phyloP scores from a whole-genome alignment of 2,888 invertebrate species.

The Kryphioiulus occultus region DNA sequence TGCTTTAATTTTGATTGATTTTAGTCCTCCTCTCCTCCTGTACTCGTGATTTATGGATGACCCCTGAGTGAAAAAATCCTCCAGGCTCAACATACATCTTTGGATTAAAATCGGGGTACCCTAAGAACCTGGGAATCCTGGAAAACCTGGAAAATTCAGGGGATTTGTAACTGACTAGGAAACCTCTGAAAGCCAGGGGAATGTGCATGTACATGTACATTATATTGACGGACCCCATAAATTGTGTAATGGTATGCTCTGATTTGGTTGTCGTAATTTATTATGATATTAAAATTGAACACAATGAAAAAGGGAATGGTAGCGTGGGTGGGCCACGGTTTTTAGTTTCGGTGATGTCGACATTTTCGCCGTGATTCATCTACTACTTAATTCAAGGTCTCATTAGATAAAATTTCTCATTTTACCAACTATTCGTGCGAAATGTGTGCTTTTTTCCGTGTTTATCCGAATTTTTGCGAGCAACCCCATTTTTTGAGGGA shows the following conservation, averaged over 20 bases:
- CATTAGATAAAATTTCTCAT: constrained; percentile 2
- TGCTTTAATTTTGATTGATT: too few species aligned
- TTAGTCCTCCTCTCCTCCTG: too few species aligned
- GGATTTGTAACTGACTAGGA: too few species aligned
- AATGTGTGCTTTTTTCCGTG: background rate
- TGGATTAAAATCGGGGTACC: too few species aligned
- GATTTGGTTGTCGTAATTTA: constrained; percentile 3
- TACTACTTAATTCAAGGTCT: constrained; percentile 21
- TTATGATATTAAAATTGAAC: background rate
- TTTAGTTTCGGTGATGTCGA: background rate
- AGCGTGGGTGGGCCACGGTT: background rate
- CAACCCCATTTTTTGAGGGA: background rate
- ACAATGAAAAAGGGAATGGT: background rate
- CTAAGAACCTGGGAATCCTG: too few species aligned
- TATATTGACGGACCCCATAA: background rate
- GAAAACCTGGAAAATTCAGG: too few species aligned
- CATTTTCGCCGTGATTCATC: background rate
- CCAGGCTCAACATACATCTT: too few species aligned
- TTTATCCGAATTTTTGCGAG: background rate
- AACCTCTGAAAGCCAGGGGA: too few species aligned
- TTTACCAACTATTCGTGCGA: background rate
- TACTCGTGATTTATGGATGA: too few species aligned
- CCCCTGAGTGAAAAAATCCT: too few species aligned
- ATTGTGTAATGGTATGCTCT: constrained; percentile 6
- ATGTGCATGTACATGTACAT: too few species aligned